Percentiles rank a stretch among this genome's conserved stretches.
Evolutionary conservation across 64 coral and sea anemone species (phyloP).

Genomic region (Montipora foliosa): DNA sequence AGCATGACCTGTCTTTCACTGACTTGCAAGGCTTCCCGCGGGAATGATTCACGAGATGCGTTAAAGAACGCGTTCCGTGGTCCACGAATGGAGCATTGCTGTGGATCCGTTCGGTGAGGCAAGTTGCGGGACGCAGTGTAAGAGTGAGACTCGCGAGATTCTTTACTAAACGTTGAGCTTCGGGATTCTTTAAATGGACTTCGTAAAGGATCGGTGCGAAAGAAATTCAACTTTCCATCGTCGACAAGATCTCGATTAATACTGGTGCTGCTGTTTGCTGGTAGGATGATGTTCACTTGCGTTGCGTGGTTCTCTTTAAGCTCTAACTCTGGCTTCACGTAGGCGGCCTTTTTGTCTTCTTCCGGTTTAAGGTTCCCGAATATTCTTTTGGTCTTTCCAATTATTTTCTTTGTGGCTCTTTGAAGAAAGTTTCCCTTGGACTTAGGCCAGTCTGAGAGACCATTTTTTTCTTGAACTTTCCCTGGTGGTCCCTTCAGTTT

Average conservation of each 20-base stretch:
- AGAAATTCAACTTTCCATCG: conserved; percentile 9
- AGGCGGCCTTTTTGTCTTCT: neutral
- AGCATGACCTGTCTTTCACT: conserved; percentile 29
- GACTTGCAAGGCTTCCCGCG: neutral
- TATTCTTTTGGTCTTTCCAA: conserved; percentile 29
- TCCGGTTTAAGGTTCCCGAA: conserved; percentile 13
- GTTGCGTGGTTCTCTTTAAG: conserved; percentile 11
- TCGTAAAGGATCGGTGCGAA: conserved; percentile 1
- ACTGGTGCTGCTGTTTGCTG: conserved; percentile 22
- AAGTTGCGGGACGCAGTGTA: neutral
- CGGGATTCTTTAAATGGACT: conserved; percentile 4
- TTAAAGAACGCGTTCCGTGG: conserved; percentile 1
- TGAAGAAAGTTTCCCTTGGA: conserved; percentile 31
- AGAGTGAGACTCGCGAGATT: neutral
- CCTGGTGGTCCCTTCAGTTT: neutral
- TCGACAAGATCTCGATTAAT: conserved; percentile 4
- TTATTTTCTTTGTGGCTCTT: conserved; percentile 8
- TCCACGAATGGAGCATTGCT: conserved; percentile 19
- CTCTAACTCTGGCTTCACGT: neutral
- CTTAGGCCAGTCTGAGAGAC: neutral
- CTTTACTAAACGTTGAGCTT: neutral
- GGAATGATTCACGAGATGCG: neutral
- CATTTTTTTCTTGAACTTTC: neutral
- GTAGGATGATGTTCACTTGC: conserved; percentile 27
- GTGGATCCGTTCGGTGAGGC: neutral